Percentiles rank a stretch among this genome's conserved stretches.
These are phyloP conservation scores for Rhyacophila evoluta DNA, from an alignment of 2,888 invertebrate genomes.

Conservation along the genomic window DNA sequence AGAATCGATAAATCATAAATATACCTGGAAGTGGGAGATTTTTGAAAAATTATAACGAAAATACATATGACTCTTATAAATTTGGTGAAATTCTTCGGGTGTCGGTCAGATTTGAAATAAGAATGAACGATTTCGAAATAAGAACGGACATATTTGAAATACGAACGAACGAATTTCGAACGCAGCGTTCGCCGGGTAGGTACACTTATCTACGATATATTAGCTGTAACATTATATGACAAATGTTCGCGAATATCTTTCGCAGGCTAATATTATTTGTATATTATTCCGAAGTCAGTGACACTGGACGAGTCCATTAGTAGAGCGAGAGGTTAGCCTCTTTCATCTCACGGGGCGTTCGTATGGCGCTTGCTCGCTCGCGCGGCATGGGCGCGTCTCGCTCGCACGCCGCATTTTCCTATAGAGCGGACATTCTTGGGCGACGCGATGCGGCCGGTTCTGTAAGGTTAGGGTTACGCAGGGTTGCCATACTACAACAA, in stretches of 20 bases:
- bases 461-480: conserved; percentile 13
- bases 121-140: too few species aligned
- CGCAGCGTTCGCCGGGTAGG: too few species aligned
- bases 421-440: conserved; percentile 24
- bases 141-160: too few species aligned
- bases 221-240: too few species aligned
- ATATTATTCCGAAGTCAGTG: conserved; percentile 11
- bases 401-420: conserved; percentile 23
- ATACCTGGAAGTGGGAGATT: too few species aligned
- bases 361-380: neutral
- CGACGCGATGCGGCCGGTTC: conserved; percentile 24
- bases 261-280: conserved; percentile 1
- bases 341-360: neutral
- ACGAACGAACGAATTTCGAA: too few species aligned
- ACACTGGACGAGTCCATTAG: conserved; percentile 27
- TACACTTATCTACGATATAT: too few species aligned
- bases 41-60: too few species aligned
- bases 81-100: too few species aligned
- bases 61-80: too few species aligned
- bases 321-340: neutral
- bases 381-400: neutral
- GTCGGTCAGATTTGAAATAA: too few species aligned
- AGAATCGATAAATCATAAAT: too few species aligned
- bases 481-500: neutral
- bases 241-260: neutral